Conservation (phyloP, 2,113 vertebrate species). For the Zeus faber region DNA sequence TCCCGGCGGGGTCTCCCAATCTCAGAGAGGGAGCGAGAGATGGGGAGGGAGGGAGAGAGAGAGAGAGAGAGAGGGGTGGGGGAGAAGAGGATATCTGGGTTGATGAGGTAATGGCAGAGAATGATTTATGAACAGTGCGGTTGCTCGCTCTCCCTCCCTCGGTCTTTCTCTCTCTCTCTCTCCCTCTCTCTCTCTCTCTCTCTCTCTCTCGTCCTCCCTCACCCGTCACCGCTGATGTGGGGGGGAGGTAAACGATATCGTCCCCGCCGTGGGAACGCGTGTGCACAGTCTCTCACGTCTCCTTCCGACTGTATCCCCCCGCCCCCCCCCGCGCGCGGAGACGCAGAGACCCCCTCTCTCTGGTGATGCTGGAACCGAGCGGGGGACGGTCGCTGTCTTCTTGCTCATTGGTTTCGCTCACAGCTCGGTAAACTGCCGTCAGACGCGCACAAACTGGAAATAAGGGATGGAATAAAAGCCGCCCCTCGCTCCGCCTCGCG, state of each 20-base stretch:
- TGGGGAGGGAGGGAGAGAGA: neutral
- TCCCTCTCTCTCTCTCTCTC: slow-evolving; percentile 27
- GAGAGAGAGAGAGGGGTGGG: neutral
- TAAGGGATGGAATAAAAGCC: no score
- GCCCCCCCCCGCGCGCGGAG: slow-evolving; percentile 13
- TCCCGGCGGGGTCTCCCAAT: no score
- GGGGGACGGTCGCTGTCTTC: no score
- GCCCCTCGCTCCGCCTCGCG: no score
- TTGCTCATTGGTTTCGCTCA: no score
- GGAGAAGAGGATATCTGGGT: neutral
- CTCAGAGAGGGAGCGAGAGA: slow-evolving; percentile 3
- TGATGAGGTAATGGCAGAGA: no score
- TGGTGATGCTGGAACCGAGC: no score
- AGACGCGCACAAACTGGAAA: no score
- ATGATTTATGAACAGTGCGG: slow-evolving; percentile 52
- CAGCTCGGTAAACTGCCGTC: no score
- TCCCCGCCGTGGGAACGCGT: slow-evolving; percentile 33
- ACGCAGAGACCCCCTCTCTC: no score
- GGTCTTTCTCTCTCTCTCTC: slow-evolving; percentile 19
- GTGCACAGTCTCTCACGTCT: slow-evolving; percentile 22
- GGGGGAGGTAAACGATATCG: slow-evolving; percentile 42
- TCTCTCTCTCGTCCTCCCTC: slow-evolving; percentile 1
- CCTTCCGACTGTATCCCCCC: slow-evolving; percentile 2
- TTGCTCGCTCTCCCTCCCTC: slow-evolving; percentile 20
- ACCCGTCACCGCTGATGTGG: slow-evolving; percentile 5